These are phyloP conservation scores for Phylloscopus whistleri DNA, from an alignment of 2,113 vertebrate species.

Conservation along the genomic window DNA sequence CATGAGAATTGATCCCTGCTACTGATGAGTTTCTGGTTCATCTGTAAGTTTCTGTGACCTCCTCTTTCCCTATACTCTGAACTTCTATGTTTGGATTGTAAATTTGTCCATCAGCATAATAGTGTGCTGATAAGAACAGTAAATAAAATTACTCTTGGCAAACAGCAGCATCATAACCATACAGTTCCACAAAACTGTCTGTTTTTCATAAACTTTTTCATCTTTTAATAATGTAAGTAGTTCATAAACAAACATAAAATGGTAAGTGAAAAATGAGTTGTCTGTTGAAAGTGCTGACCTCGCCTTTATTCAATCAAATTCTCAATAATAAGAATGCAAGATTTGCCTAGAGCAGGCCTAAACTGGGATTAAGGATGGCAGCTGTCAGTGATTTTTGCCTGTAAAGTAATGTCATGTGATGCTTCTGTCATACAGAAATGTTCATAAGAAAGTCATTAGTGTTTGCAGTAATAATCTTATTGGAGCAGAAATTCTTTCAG, in stretches of 20 bases:
- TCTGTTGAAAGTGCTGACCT: neutral
- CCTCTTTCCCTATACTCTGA: neutral
- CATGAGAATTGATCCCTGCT: neutral
- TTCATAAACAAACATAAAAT: neutral
- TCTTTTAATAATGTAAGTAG: neutral
- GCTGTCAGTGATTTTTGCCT: constrained; percentile 10
- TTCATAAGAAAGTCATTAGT: constrained; percentile 27
- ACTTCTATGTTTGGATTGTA: neutral
- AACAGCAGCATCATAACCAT: rapidly evolving
- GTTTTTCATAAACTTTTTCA: neutral
- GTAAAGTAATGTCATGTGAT: neutral
- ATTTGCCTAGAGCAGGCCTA: neutral
- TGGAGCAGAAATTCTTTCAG: constrained; percentile 16
- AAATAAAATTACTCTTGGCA: neutral
- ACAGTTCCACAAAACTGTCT: neutral
- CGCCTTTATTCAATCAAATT: neutral
- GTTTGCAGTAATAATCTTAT: constrained; percentile 23
- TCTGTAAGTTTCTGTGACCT: neutral
- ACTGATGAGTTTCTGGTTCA: neutral
- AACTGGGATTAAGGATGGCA: constrained; percentile 10
- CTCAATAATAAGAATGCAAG: neutral
- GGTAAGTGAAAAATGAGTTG: neutral
- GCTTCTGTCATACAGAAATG: constrained; percentile 12
- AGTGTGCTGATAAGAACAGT: neutral
- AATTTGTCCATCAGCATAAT: neutral